Base-by-base conservation (phyloP, 2,888 invertebrate genomes). In the Anthophora plumipes region DNA sequence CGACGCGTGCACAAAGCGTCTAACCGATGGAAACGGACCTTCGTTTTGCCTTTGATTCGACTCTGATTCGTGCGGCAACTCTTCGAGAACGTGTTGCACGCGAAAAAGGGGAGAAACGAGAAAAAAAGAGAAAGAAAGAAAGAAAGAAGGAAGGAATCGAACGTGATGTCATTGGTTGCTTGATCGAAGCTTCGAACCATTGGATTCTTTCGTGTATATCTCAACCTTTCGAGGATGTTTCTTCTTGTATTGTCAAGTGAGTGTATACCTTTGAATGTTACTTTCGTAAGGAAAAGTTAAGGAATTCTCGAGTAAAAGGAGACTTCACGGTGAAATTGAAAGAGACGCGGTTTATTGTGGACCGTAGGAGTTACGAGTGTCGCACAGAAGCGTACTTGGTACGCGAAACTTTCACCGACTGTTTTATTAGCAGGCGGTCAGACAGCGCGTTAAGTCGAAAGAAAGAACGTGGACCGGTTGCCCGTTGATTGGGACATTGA, bases 1-100 rank as follows among this genome's bases (percentile, higher is more conserved):
- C 82, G 82, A 81, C 81, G 83, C 76, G 82, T 37, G 52, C 77
- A 81, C 80, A 82, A 85, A 82, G 77, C 66, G 31, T 57, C 48
- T 20, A 46, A 48, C 57, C 64, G 80, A 83, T 72, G 76, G 61
- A 41, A 75, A 71, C 59, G 50, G 46, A 61, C 60, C 61, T 68
- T 72, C 77, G 61, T 82, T 77, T 84, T 79, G 71, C 82, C 31
- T 75, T 57, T 61, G 76, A 73, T 72, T 76, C 74, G 73, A 12
- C 11, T 2, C 48, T 71, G 80, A 83, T 83, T 77, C 72, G 70
- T 6, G 60, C 37, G 37, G 48, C 54, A 64, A 73, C 70, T 57
- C 60, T 54, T 20, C 9, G 4, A 17, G 57, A 31, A 48, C 46
- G 25, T 9, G 11, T 17, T 39, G 31, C 31, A 4, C 4, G 31